Conservation (phyloP, 2,888 invertebrate genomes). For the Smittia aterrima region DNA sequence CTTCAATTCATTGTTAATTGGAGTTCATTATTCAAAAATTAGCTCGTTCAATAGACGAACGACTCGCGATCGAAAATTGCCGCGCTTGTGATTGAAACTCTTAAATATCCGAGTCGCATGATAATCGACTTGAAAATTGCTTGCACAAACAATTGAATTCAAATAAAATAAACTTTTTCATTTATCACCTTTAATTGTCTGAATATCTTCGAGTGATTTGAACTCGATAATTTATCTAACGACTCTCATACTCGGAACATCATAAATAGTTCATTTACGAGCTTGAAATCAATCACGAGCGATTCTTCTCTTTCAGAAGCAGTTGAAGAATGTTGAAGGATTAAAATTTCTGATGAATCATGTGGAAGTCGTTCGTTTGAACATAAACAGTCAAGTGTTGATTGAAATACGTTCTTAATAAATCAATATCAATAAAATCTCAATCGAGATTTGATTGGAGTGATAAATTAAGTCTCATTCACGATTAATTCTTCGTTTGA, state of each 20-base stretch:
- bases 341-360: conserved; percentile 4
- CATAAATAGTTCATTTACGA: not conserved
- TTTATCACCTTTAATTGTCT: conserved; percentile 25
- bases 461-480: conserved; percentile 6
- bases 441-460: conserved; percentile 4
- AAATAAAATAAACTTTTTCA: not conserved
- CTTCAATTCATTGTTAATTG: conserved; percentile 1
- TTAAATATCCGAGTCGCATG: not conserved
- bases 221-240: not conserved
- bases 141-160: not conserved
- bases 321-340: not conserved
- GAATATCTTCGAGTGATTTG: not conserved
- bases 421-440: conserved; percentile 7
- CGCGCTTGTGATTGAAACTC: not conserved
- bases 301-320: not conserved
- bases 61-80: not conserved
- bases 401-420: conserved; percentile 5
- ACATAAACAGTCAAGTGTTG: not conserved
- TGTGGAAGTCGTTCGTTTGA: not conserved
- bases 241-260: not conserved
- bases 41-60: not conserved
- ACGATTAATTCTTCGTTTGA: not conserved
- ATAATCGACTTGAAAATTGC: conserved; percentile 18
- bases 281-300: conserved; percentile 1
- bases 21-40: conserved; percentile 11